Evolutionary conservation across 2,888 invertebrate genomes (phyloP).

Genomic region (Tetrapedia diversipes): DNA sequence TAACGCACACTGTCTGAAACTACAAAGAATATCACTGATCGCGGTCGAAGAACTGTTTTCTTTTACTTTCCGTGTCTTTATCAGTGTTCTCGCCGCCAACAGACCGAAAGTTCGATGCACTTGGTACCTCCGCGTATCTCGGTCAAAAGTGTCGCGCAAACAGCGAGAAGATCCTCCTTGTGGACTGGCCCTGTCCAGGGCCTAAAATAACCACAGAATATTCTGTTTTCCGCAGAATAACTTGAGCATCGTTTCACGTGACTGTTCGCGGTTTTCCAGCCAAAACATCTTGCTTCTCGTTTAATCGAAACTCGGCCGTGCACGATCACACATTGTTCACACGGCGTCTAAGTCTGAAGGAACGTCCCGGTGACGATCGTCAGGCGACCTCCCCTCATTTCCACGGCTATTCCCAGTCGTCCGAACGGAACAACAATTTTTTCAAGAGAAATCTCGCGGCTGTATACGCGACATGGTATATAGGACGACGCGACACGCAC

Average conservation of each 20-base stretch:
- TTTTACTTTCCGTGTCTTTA: neutral
- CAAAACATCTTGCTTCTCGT: too few species aligned
- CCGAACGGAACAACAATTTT: neutral
- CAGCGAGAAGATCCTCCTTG: neutral
- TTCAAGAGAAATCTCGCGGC: constrained; percentile 29
- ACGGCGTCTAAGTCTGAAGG: neutral
- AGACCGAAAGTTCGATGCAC: neutral
- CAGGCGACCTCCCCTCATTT: constrained; percentile 1
- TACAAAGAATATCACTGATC: neutral
- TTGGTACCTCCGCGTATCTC: neutral
- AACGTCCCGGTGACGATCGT: neutral
- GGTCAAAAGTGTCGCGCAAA: neutral
- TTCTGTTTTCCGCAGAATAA: neutral
- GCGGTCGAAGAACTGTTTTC: neutral
- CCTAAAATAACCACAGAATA: neutral
- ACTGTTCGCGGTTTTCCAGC: neutral
- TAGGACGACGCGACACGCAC: constrained; percentile 70
- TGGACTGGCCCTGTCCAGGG: constrained; percentile 6
- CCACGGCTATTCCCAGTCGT: neutral
- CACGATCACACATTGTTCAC: constrained; percentile 35
- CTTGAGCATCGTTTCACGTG: constrained; percentile 16
- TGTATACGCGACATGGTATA: constrained; percentile 71
- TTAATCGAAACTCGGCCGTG: neutral
- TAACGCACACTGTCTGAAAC: neutral
- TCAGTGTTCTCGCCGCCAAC: neutral